A percentile compares a stretch with the other conserved stretches of the same genome.
Conservation (phyloP, 2,888 invertebrate genomes). For the Tenodera sinensis region DNA sequence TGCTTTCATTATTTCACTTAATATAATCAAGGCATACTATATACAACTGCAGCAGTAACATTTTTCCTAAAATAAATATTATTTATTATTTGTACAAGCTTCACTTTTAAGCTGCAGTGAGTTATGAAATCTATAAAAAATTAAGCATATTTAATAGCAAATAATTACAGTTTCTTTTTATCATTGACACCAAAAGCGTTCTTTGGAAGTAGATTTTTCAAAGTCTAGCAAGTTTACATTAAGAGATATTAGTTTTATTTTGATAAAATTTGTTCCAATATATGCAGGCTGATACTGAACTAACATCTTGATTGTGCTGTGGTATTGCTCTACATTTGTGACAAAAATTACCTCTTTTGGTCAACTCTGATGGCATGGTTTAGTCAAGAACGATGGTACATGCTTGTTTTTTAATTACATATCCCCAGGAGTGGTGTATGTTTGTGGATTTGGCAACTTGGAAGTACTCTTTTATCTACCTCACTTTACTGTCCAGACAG, state of each 20-base stretch:
- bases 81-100: background rate
- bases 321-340: background rate
- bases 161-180: background rate
- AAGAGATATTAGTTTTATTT: background rate
- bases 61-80: conserved; percentile 8
- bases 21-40: conserved; percentile 14
- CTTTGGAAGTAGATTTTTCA: background rate
- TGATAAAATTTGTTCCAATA: background rate
- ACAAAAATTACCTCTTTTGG: background rate
- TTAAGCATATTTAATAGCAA: background rate
- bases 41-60: conserved; percentile 4
- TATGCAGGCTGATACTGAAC: background rate
- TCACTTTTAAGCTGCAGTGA: conserved; percentile 7
- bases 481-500: background rate
- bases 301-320: background rate
- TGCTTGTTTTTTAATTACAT: background rate
- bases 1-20: conserved; percentile 15
- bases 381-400: background rate
- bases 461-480: background rate
- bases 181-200: background rate
- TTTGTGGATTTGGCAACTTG: conserved; percentile 6
- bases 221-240: background rate
- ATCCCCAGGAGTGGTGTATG: background rate
- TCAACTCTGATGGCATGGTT: background rate
- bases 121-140: background rate